Percentiles rank a stretch among this genome's conserved stretches.
Evolutionary conservation across 2,888 invertebrate species (phyloP).

Genomic region (Mamestra brassicae): DNA sequence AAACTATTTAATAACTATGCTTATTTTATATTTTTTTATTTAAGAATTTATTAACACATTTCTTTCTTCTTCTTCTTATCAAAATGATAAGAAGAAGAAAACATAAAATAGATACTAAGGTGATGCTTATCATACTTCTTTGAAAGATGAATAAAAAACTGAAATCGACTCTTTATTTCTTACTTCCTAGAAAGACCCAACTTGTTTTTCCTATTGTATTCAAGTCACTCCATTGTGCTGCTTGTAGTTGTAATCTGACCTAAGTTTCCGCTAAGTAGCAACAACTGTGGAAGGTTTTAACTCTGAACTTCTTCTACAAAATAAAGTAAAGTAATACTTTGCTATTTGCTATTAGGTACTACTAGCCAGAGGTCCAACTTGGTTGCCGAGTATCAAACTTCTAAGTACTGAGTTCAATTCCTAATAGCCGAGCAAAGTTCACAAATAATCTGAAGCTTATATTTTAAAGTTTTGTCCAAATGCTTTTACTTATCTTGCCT

Average conservation of each 20-base stretch:
- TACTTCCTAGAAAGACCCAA: neutral
- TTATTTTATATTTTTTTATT: too few species aligned
- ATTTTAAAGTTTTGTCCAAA: neutral
- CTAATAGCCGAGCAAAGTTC: neutral
- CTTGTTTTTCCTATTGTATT: conserved; percentile 30
- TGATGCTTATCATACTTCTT: too few species aligned
- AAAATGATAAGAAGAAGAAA: too few species aligned
- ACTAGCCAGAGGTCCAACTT: neutral
- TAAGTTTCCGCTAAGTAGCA: conserved; percentile 31
- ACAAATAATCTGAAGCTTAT: neutral
- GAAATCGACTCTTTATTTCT: conserved; percentile 10
- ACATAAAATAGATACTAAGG: too few species aligned
- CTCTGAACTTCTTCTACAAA: conserved; percentile 17
- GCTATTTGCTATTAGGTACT: neutral
- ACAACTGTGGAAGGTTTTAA: neutral
- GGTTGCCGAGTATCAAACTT: neutral
- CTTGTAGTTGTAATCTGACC: conserved; percentile 32
- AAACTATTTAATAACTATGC: neutral
- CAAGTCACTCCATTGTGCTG: conserved; percentile 26
- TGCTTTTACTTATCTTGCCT: too few species aligned
- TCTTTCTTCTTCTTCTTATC: too few species aligned
- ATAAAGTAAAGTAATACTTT: conserved; percentile 2
- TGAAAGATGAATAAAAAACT: neutral
- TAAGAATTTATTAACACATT: too few species aligned
- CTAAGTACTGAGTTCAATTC: neutral